Conservation (phyloP, 2,113 vertebrate genomes). For the Python bivittatus region DNA sequence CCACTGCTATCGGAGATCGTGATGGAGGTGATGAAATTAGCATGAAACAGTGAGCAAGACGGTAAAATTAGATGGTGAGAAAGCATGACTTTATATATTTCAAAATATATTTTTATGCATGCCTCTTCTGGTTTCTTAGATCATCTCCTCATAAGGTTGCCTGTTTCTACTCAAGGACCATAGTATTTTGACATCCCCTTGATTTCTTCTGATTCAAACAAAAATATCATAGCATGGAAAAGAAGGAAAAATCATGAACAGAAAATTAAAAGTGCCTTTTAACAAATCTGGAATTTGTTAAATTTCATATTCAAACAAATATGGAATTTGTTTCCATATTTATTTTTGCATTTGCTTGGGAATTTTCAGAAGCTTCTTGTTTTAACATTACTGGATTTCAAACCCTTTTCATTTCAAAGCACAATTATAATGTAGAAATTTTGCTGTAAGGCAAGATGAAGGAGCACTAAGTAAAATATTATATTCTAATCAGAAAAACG, state of each 20-base stretch:
- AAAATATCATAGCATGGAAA: background rate
- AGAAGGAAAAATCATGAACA: background rate
- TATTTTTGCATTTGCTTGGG: slow-evolving; percentile 9
- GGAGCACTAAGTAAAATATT: background rate
- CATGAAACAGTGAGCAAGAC: no score
- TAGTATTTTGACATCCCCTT: background rate
- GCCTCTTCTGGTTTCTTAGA: background rate
- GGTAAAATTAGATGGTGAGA: no score
- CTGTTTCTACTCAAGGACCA: background rate
- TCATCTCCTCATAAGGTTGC: background rate
- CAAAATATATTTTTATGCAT: background rate
- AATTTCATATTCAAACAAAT: no score
- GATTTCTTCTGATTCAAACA: background rate
- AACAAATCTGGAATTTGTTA: background rate
- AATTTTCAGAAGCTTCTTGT: background rate
- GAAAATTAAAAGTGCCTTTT: background rate
- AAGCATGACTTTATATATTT: background rate
- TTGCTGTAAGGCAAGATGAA: background rate
- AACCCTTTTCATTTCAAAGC: background rate
- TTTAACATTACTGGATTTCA: background rate
- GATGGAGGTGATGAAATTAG: no score
- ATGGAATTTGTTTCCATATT: no score
- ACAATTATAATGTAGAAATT: background rate
- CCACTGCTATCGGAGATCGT: no score
- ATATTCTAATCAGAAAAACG: background rate